phyloP scores from a whole-genome alignment of 2,888 invertebrate species.

The Thysanoteuthis rhombus region DNA sequence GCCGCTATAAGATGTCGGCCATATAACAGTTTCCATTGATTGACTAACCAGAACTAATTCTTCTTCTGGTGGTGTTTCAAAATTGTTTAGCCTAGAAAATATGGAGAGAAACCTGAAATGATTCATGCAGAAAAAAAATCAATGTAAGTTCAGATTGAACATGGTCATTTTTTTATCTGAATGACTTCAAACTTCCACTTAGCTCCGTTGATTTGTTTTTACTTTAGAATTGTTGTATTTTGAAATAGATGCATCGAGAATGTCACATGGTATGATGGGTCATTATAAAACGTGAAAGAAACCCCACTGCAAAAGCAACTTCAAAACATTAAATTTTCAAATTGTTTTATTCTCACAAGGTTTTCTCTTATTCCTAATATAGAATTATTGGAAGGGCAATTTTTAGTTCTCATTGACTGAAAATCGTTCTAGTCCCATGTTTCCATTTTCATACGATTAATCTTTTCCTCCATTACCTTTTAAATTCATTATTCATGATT shows the following conservation, averaged over 20 bases:
- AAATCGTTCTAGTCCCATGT: not conserved
- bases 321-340: not conserved
- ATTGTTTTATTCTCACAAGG: not conserved
- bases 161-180: not conserved
- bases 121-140: not conserved
- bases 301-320: not conserved
- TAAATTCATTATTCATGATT: not conserved
- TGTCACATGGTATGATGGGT: not conserved
- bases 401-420: not conserved
- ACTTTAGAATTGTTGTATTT: not conserved
- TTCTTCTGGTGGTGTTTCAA: too few relatives aligned
- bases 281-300: too few relatives aligned
- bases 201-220: not conserved
- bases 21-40: too few relatives aligned
- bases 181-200: not conserved
- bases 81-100: not conserved
- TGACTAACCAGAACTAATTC: too few relatives aligned
- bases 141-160: not conserved
- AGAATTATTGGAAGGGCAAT: not conserved
- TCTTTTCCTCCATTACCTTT: not conserved
- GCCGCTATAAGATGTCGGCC: too few relatives aligned
- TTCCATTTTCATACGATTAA: not conserved
- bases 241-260: not conserved
- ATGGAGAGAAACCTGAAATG: not conserved
- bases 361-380: not conserved